Evolutionary conservation across 2,113 vertebrate species (phyloP).

Genomic region (Meriones unguiculatus): DNA sequence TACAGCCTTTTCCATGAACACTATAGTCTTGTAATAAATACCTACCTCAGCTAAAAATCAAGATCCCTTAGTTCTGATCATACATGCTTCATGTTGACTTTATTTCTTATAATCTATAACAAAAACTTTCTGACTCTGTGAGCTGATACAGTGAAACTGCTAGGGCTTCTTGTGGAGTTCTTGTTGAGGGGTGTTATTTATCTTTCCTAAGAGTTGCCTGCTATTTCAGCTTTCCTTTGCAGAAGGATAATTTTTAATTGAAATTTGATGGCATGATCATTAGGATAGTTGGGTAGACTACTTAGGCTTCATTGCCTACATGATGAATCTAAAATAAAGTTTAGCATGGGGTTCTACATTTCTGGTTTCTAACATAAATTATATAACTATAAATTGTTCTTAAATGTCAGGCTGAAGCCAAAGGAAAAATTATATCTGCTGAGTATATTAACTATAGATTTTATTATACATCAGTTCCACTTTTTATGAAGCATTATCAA

Average conservation of each 20-base stretch:
- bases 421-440: conserved; percentile 50
- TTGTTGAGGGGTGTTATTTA: background rate
- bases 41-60: background rate
- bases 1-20: background rate
- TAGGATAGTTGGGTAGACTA: conserved; percentile 19
- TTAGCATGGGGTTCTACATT: conserved; percentile 33
- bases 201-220: conserved; percentile 17
- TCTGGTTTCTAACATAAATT: conserved; percentile 52
- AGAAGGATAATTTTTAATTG: background rate
- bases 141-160: background rate
- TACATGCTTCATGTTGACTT: background rate
- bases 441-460: conserved; percentile 23
- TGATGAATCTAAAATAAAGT: conserved; percentile 49
- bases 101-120: background rate
- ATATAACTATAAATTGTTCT: conserved; percentile 43
- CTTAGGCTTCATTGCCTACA: background rate
- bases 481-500: conserved; percentile 49
- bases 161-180: background rate
- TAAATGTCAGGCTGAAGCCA: conserved; percentile 55
- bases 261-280: background rate
- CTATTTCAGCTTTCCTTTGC: conserved; percentile 23
- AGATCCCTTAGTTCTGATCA: background rate
- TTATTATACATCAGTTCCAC: conserved; percentile 54
- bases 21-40: background rate
- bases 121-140: background rate